phyloP scores from a whole-genome alignment of 2,888 invertebrate species.

The Zhuqinia jingwanae region DNA sequence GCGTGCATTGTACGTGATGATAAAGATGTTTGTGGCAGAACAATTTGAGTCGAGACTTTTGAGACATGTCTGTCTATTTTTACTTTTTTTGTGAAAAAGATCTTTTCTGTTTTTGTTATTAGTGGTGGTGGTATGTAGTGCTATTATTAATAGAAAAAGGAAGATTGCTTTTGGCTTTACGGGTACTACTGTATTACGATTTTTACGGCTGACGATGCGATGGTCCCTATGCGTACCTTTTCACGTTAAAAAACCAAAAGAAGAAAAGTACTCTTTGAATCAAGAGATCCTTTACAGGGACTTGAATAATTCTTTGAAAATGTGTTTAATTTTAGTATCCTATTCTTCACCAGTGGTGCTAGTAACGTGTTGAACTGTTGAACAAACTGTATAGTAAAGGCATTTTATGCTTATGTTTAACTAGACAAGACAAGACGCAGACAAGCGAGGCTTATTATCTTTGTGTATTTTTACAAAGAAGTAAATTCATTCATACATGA shows the following conservation, averaged over 20 bases:
- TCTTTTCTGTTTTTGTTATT: conserved; percentile 9
- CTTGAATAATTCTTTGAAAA: too few relatives aligned
- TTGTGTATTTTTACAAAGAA: neutral
- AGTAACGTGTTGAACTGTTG: too few relatives aligned
- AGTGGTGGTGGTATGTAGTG: neutral
- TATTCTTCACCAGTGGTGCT: too few relatives aligned
- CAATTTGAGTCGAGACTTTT: too few relatives aligned
- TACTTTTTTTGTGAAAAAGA: conserved; percentile 18
- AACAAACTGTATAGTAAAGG: too few relatives aligned
- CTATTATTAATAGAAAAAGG: neutral
- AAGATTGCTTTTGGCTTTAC: neutral
- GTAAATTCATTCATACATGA: conserved; percentile 15
- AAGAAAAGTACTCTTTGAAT: too few relatives aligned
- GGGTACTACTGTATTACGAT: neutral
- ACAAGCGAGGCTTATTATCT: too few relatives aligned
- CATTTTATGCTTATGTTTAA: too few relatives aligned
- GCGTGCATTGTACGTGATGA: neutral
- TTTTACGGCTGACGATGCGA: neutral
- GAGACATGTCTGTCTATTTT: conserved; percentile 29
- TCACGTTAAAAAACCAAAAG: conserved; percentile 7
- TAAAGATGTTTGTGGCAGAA: conserved; percentile 31
- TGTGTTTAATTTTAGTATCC: too few relatives aligned
- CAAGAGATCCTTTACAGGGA: too few relatives aligned
- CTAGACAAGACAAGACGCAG: too few relatives aligned
- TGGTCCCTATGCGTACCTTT: neutral